Conservation (phyloP, 2,113 vertebrate genomes). For the Chloroceryle aenea region DNA sequence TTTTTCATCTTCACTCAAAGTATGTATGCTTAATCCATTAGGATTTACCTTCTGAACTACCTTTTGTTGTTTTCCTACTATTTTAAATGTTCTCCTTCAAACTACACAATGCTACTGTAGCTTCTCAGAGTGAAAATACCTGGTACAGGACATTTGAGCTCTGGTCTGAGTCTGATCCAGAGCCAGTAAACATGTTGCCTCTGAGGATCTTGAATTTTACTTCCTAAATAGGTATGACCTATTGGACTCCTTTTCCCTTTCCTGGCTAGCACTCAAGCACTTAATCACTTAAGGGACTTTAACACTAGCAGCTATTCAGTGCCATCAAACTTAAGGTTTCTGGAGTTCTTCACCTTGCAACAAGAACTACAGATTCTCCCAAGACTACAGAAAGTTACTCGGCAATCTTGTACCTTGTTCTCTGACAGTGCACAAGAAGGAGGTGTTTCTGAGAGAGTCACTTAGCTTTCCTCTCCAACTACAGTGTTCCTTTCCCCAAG, state of each 20-base stretch:
- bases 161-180: background rate
- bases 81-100: background rate
- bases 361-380: background rate
- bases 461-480: background rate
- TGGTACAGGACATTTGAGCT: background rate
- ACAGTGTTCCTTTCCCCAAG: background rate
- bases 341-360: background rate
- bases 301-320: background rate
- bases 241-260: background rate
- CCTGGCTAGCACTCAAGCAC: background rate
- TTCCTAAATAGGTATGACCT: background rate
- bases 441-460: background rate
- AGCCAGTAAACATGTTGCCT: background rate
- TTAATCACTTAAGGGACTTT: background rate
- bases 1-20: background rate
- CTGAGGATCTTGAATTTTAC: background rate
- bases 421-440: accelerated
- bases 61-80: background rate
- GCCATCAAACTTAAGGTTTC: background rate
- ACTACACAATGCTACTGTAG: background rate
- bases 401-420: background rate
- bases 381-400: background rate
- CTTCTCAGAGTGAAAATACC: background rate
- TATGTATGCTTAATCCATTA: background rate
- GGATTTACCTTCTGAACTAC: background rate